These are phyloP conservation scores for Drosophila albomicans DNA, from an alignment of 1,140 invertebrate genomes.

Conservation along the genomic window DNA sequence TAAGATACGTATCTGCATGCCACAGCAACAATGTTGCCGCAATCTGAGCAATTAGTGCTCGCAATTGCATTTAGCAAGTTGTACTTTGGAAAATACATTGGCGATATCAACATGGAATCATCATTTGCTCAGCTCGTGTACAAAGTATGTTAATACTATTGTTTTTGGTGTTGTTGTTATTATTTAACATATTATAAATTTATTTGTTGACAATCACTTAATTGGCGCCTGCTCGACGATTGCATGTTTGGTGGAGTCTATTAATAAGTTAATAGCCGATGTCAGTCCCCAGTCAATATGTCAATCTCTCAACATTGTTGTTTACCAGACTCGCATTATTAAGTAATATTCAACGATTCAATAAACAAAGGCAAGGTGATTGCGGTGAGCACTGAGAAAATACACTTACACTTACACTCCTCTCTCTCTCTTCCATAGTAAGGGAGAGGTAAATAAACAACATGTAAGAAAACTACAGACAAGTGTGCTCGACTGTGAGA, in stretches of 20 bases:
- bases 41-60: constrained; percentile 19
- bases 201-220: constrained; percentile 72
- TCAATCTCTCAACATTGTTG: constrained; percentile 36
- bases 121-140: constrained; percentile 29
- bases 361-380: neutral
- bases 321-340: constrained; percentile 25
- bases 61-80: constrained; percentile 16
- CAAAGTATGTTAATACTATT: constrained; percentile 43
- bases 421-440: no score
- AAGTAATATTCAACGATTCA: constrained; percentile 17
- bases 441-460: no score
- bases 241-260: constrained; percentile 62
- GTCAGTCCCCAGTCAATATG: constrained; percentile 43
- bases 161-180: constrained; percentile 24
- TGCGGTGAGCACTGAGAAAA: neutral
- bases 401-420: no score
- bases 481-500: no score
- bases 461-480: no score
- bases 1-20: constrained; percentile 7
- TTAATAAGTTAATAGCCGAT: constrained; percentile 61
- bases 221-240: constrained; percentile 61
- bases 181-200: constrained; percentile 53
- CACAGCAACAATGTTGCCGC: neutral
- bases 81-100: constrained; percentile 22
- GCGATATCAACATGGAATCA: constrained; percentile 16